Evolutionary conservation across 2,888 invertebrate genomes (phyloP).

Genomic region (Synergus gifuensis): DNA sequence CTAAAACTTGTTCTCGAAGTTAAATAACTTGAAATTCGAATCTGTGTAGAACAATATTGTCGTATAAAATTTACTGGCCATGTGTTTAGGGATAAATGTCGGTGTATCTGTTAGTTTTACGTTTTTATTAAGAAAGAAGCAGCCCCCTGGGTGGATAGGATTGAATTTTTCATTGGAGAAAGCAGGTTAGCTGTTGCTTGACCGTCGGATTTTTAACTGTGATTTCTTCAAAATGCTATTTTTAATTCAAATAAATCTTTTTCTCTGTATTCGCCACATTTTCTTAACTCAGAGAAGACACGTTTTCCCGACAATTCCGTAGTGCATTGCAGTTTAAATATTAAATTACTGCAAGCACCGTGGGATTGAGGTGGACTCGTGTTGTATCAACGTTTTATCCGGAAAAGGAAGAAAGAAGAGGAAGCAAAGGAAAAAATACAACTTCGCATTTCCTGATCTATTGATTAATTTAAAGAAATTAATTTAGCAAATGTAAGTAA

Average conservation of each 20-base stretch:
- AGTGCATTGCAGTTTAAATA: slow-evolving; percentile 93
- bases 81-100: no score
- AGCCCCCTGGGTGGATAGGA: no score
- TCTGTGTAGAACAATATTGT: no score
- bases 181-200: not conserved
- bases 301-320: slow-evolving; percentile 92
- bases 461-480: not conserved
- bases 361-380: slow-evolving; percentile 90
- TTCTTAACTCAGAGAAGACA: slow-evolving; percentile 69
- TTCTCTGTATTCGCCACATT: slow-evolving; percentile 35
- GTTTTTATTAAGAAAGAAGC: no score
- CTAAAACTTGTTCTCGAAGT: not conserved
- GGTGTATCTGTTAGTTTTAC: no score
- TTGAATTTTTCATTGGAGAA: not conserved
- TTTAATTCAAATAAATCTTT: not conserved
- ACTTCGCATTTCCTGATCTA: not conserved
- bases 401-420: slow-evolving; percentile 32
- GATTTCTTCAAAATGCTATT: not conserved
- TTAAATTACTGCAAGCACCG: slow-evolving; percentile 92
- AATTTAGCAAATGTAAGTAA: not conserved
- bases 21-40: no score
- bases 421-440: not conserved
- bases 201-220: not conserved
- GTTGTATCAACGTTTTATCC: slow-evolving; percentile 64
- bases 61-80: no score